phyloP scores from a whole-genome alignment of 1,140 invertebrate species.

The Neotoxoptera formosana region DNA sequence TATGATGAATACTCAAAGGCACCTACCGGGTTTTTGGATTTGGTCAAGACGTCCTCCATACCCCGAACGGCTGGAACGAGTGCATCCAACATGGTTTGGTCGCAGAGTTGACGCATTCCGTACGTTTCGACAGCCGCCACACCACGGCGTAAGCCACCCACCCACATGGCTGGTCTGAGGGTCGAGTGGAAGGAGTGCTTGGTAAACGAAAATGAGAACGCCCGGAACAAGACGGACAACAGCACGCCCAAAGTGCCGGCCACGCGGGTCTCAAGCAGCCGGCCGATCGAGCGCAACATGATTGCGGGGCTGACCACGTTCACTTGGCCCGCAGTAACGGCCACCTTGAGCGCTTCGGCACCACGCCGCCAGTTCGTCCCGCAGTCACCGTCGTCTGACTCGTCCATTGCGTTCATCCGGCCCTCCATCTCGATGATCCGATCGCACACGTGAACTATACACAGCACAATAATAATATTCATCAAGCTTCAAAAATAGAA shows the following conservation, averaged over 20 bases:
- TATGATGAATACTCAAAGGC: neutral
- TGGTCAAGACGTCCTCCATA: neutral
- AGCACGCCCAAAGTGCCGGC: neutral
- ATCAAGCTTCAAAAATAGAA: neutral
- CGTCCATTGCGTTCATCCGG: neutral
- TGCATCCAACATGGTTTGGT: neutral
- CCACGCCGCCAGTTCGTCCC: neutral
- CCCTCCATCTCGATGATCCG: neutral
- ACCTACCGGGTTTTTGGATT: neutral
- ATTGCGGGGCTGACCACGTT: neutral
- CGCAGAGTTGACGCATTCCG: neutral
- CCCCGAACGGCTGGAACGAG: neutral
- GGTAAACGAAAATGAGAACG: neutral
- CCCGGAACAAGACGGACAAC: neutral
- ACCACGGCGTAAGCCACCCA: neutral
- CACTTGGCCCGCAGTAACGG: neutral
- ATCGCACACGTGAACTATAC: constrained; percentile 19
- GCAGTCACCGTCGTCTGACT: neutral
- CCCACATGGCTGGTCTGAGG: neutral
- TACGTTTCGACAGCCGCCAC: neutral
- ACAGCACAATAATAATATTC: neutral
- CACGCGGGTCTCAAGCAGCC: neutral
- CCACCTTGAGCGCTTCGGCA: neutral
- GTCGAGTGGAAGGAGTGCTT: neutral
- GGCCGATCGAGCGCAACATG: neutral